Percentiles rank a stretch among this genome's conserved stretches.
Conservation (phyloP, 2,797 vertebrate genomes). For the Myotis daubentonii region DNA sequence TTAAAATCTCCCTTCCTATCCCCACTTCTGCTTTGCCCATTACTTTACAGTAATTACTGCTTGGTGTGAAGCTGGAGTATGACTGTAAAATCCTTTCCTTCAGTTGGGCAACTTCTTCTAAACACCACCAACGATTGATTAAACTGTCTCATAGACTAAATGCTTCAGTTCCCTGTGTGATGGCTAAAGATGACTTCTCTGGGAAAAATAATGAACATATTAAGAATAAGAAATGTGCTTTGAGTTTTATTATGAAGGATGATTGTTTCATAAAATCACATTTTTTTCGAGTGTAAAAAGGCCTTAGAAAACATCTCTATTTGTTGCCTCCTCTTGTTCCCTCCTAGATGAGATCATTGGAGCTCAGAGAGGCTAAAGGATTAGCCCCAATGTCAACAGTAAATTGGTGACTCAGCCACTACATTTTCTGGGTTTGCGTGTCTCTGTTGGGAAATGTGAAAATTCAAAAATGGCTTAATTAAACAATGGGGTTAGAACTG, state of each 20-base stretch:
- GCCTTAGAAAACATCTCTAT: background rate
- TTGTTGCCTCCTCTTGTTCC: background rate
- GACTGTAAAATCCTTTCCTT: constrained; percentile 12
- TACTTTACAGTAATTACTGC: constrained; percentile 35
- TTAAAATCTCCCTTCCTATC: background rate
- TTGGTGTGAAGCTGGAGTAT: constrained; percentile 27
- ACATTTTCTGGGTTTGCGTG: background rate
- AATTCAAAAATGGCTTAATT: background rate
- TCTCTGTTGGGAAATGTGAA: constrained; percentile 50
- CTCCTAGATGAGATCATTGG: background rate
- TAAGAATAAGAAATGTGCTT: constrained; percentile 38
- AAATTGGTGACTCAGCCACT: background rate
- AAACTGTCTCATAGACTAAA: background rate
- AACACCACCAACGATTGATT: background rate
- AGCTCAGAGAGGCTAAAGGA: background rate
- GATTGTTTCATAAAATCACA: constrained; percentile 4
- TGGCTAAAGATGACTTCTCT: background rate
- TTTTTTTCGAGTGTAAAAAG: constrained; percentile 39
- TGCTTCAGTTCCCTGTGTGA: background rate
- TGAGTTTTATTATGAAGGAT: background rate
- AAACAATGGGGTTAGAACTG: background rate
- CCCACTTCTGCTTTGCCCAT: background rate
- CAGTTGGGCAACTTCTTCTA: background rate
- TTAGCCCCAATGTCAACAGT: constrained; percentile 23
- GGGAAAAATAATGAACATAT: constrained; percentile 35